A percentile compares a stretch with the other conserved stretches of the same genome.
Conservation (phyloP, 2,113 vertebrate genomes). For the Hymenochirus boettgeri region DNA sequence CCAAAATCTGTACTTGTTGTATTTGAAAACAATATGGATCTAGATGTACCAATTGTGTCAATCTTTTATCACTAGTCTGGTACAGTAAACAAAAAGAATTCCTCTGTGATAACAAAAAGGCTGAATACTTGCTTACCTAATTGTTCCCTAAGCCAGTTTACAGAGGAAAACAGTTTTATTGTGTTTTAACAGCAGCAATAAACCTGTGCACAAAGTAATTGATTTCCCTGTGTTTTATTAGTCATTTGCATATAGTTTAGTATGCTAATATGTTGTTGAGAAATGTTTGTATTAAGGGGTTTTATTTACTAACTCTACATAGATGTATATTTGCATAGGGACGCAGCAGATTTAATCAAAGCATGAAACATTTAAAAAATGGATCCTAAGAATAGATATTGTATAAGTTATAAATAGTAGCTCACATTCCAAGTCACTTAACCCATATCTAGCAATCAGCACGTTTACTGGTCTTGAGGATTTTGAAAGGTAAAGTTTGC, state of each 20-base stretch:
- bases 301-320: too few species aligned
- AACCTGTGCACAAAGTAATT: slow-evolving; percentile 24
- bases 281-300: too few species aligned
- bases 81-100: slow-evolving; percentile 21
- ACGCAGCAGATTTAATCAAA: too few species aligned
- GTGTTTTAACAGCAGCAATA: slow-evolving; percentile 29
- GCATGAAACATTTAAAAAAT: too few species aligned
- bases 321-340: too few species aligned
- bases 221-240: slow-evolving; percentile 28
- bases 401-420: too few species aligned
- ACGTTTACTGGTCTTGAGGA: too few species aligned
- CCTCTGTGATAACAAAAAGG: slow-evolving; percentile 21
- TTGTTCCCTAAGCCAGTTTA: slow-evolving; percentile 22
- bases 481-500: too few species aligned
- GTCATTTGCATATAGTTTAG: not conserved
- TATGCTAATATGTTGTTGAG: too few species aligned
- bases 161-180: slow-evolving; percentile 35
- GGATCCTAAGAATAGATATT: too few species aligned
- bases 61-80: slow-evolving; percentile 18
- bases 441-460: too few species aligned
- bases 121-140: slow-evolving; percentile 8
- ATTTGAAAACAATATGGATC: slow-evolving; percentile 16
- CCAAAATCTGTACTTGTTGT: slow-evolving; percentile 13
- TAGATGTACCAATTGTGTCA: slow-evolving; percentile 29
- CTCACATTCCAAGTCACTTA: too few species aligned